phyloP scores from a whole-genome alignment of 1,140 invertebrate species.

The Sitobion miscanthi region DNA sequence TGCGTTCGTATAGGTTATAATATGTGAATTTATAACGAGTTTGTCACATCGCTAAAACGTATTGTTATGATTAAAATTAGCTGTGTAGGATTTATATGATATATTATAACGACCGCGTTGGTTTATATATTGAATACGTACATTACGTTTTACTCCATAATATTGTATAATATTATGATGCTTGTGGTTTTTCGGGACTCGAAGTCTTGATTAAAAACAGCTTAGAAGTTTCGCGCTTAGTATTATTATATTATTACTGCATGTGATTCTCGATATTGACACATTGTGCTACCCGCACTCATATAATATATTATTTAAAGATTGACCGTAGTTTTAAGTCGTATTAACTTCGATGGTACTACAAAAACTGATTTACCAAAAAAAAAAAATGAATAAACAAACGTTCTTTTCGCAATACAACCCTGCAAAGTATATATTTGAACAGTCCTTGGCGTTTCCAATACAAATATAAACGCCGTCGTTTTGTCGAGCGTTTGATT shows the following conservation, averaged over 20 bases:
- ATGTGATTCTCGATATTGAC: not conserved
- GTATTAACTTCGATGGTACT: not conserved
- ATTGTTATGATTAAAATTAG: not conserved
- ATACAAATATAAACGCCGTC: constrained; percentile 25
- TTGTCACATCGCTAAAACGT: not conserved
- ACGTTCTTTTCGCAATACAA: not conserved
- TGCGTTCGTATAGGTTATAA: not conserved
- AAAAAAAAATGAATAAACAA: not conserved
- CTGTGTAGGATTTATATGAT: not conserved
- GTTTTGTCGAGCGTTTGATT: not conserved
- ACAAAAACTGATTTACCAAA: constrained; percentile 1
- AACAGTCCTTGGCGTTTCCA: not conserved
- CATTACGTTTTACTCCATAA: not conserved
- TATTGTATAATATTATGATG: not conserved
- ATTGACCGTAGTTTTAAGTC: not conserved
- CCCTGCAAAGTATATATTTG: not conserved
- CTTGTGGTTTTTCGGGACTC: not conserved
- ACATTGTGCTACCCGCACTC: not conserved
- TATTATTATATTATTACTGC: not conserved
- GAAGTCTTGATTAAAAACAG: not conserved
- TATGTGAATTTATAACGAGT: not conserved
- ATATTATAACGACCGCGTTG: not conserved
- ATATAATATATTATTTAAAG: not conserved
- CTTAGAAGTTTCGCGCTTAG: not conserved
- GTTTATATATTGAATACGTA: not conserved